Evolutionary conservation across 2,888 invertebrate species (phyloP).

Genomic region (Oeneis ivallda): DNA sequence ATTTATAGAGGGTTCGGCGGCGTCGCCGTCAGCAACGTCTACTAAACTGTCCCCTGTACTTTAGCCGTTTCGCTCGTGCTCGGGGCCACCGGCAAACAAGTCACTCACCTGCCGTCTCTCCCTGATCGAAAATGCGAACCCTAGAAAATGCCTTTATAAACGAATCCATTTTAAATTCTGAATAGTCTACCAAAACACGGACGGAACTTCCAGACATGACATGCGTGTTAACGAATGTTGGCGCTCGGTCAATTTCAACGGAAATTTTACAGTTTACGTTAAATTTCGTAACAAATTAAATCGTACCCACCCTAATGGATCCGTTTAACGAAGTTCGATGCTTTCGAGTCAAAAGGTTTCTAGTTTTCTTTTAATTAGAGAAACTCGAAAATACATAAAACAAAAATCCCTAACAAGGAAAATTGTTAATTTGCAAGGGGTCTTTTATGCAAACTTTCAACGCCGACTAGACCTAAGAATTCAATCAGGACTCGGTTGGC

Average conservation of each 20-base stretch:
- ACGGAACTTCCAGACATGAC: conserved; percentile 76
- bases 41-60: conserved; percentile 65
- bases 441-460: conserved; percentile 71
- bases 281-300: conserved; percentile 61
- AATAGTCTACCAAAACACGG: conserved; percentile 74
- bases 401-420: conserved; percentile 52
- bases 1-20: conserved; percentile 73
- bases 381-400: conserved; percentile 50
- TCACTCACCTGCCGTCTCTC: conserved; percentile 77
- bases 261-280: conserved; percentile 57
- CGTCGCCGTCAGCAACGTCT: conserved; percentile 60
- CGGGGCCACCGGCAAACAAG: conserved; percentile 75
- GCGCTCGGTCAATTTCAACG: conserved; percentile 68
- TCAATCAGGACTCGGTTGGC: conserved; percentile 74
- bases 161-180: conserved; percentile 77
- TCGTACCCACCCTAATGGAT: conserved; percentile 47
- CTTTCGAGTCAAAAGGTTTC: conserved; percentile 42
- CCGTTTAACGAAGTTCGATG: conserved; percentile 39
- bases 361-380: conserved; percentile 52
- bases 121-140: conserved; percentile 77
- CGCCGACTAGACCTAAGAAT: conserved; percentile 75
- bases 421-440: conserved; percentile 65
- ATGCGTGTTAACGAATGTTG: conserved; percentile 75
- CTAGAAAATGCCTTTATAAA: conserved; percentile 76
- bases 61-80: conserved; percentile 69